Evolutionary conservation across 2,797 vertebrate species (phyloP), one percentile per base, ranked within the genome.

Genomic region (Sebastes nivosus): DNA sequence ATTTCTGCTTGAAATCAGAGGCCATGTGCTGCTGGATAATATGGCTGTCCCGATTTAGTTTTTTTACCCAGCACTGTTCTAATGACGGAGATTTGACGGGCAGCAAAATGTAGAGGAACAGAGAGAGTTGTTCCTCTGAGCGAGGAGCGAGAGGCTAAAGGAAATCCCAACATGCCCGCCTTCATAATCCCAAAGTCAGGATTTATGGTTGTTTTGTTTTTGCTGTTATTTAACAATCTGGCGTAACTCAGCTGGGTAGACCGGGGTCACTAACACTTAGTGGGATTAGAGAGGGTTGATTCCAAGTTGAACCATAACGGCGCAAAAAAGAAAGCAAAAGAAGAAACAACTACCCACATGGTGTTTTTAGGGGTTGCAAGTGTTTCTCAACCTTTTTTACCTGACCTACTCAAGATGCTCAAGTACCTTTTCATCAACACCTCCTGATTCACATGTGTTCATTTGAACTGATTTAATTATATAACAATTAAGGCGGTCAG

Each of bases 1-100:
- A 95, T 96, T 95, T 93, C 93, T 91, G 93, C 92, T 92, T 91
- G 88, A 91, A 95, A 93, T 94, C 94, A 92, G 88, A 91, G 85
- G 89, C 85, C 82, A 84, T 93, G 89, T 89, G 90, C 90, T 86
- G 89, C 87, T 90, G 89, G 92, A 91, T 92, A 90, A 91, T 91
- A 87, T 83, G 86, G 84, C 74, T 67, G 72, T 79, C 72, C 81
- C 58, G n/a, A 22, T 77, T 70, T 82, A 67, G 73, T 73, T 68
- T 61, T n/a, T 36, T 68, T 64, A 25, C n/a, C 60, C 57, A 36
- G 58, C 65, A 76, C 25, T 72, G 86, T 80, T 91, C 80, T 85
- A 92, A 92, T 90, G 88, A 89, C 70, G 80, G 80, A 86, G 83
- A 83, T 93, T 89, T 92, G 89, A 92, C 46, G 5, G 82, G 71